Evolutionary conservation across 2,888 invertebrate species (phyloP).

Genomic region (Oscheius sp.): DNA sequence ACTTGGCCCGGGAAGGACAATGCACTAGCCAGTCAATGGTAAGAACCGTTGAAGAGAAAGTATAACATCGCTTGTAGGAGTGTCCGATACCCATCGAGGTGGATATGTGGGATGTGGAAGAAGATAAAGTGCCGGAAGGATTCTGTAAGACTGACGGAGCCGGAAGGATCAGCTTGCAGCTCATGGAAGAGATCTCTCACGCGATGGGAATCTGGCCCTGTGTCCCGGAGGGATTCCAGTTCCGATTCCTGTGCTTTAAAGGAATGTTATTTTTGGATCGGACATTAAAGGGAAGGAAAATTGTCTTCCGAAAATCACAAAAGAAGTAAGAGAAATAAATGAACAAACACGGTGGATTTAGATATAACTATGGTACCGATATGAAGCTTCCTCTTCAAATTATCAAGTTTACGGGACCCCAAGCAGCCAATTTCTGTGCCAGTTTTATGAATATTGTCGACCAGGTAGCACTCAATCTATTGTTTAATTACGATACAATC

Average conservation of each 20-base stretch:
- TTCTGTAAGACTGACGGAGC: conserved; percentile 2
- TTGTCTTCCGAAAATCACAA: conserved; percentile 12
- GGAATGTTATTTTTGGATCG: conserved; percentile 7
- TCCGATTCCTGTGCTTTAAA: background rate
- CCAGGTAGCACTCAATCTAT: background rate
- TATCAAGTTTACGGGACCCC: background rate
- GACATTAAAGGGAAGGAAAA: background rate
- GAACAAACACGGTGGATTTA: background rate
- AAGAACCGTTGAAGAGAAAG: too few species aligned
- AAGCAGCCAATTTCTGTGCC: background rate
- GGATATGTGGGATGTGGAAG: conserved; percentile 4
- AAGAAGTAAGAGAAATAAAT: background rate
- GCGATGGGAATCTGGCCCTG: background rate
- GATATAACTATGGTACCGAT: background rate
- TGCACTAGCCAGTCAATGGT: conserved; percentile 4
- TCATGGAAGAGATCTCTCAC: background rate
- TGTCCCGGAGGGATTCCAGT: background rate
- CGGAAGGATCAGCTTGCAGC: background rate
- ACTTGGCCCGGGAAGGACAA: background rate
- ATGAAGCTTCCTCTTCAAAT: background rate
- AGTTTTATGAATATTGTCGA: conserved; percentile 1
- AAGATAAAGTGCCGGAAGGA: background rate
- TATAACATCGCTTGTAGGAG: background rate
- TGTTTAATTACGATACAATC: background rate
- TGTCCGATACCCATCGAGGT: background rate